Conservation (phyloP, 2,113 vertebrate species). For the Symphodus melops region DNA sequence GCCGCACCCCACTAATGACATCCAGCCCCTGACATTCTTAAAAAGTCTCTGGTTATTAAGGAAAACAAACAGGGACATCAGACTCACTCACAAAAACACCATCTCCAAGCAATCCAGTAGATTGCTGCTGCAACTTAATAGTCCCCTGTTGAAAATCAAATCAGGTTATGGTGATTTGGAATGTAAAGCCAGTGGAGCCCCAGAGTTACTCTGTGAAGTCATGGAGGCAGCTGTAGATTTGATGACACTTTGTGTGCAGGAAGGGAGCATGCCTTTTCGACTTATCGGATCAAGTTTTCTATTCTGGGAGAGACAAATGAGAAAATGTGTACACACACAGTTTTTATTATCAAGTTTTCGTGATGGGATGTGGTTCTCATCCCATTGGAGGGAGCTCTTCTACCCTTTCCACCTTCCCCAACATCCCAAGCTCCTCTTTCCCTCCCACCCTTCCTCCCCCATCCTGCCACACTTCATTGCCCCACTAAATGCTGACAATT, state of each 20-base stretch:
- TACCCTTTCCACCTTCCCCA: conserved; percentile 60
- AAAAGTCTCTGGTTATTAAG: conserved; percentile 76
- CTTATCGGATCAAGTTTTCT: conserved; percentile 3
- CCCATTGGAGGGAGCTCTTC: conserved; percentile 77
- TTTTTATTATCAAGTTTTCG: conserved; percentile 45
- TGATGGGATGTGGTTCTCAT: conserved; percentile 56
- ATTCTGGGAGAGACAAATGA: conserved; percentile 10
- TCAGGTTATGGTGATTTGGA: conserved; percentile 49
- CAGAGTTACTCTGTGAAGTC: conserved; percentile 29
- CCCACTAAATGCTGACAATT: conserved; percentile 91
- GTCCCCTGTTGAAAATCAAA: conserved; percentile 50
- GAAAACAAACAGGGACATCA: conserved; percentile 76
- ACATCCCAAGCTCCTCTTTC: conserved; percentile 54
- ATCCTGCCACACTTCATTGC: conserved; percentile 85
- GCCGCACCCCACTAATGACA: conserved; percentile 77
- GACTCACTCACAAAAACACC: conserved; percentile 64
- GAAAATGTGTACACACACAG: background rate
- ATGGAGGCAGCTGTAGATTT: conserved; percentile 27
- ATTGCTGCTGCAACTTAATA: conserved; percentile 46
- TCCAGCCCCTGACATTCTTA: conserved; percentile 76
- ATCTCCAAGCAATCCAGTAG: conserved; percentile 45
- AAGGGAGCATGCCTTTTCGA: conserved; percentile 27
- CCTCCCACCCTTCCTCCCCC: conserved; percentile 69
- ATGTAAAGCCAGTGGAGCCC: conserved; percentile 3
- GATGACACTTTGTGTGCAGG: conserved; percentile 21